A percentile compares a stretch with the other conserved stretches of the same genome.
These are phyloP conservation scores for Leptoclinus maculatus DNA, from an alignment of 2,797 vertebrate species.

Conservation along the genomic window DNA sequence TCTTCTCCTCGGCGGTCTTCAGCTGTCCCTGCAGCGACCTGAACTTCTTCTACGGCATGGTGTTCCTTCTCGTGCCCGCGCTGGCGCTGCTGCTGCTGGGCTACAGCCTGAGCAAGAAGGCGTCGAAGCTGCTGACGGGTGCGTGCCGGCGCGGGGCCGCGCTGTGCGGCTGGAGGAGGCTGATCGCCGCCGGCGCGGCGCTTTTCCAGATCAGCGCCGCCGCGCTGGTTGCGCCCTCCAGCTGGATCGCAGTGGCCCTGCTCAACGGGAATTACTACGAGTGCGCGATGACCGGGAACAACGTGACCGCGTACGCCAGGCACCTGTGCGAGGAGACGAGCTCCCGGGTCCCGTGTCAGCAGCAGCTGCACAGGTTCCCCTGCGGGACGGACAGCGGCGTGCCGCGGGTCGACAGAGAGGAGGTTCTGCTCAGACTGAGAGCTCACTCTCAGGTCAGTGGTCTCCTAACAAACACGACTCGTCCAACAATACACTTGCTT, in stretches of 20 bases:
- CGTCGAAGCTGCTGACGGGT: slow-evolving; percentile 80
- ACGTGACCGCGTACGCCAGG: neutral
- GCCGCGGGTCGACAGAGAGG: accelerated
- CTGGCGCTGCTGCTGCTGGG: slow-evolving; percentile 83
- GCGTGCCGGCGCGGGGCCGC: slow-evolving; percentile 50
- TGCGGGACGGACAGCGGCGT: slow-evolving; percentile 45
- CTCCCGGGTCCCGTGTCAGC: accelerated
- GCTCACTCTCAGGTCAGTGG: slow-evolving; percentile 74
- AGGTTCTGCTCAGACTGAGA: slow-evolving; percentile 57
- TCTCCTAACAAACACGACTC: too few species aligned
- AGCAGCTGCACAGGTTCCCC: slow-evolving; percentile 66
- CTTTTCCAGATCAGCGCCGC: slow-evolving; percentile 43
- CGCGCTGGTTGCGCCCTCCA: slow-evolving; percentile 80
- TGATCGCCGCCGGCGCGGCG: slow-evolving; percentile 1
- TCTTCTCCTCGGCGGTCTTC: slow-evolving; percentile 84
- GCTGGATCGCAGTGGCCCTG: slow-evolving; percentile 86
- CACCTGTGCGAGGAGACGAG: slow-evolving; percentile 38
- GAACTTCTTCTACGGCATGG: slow-evolving; percentile 80
- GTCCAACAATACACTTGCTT: too few species aligned
- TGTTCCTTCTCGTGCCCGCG: slow-evolving; percentile 86
- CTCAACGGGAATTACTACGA: slow-evolving; percentile 82
- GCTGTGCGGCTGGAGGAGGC: slow-evolving; percentile 27
- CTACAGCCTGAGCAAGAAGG: slow-evolving; percentile 68
- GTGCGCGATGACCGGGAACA: slow-evolving; percentile 78
- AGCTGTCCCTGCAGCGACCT: slow-evolving; percentile 84